Percentiles rank a stretch among this genome's conserved stretches.
Conservation (phyloP, 2,888 invertebrate species). For the Cryptocephalus moraei region DNA sequence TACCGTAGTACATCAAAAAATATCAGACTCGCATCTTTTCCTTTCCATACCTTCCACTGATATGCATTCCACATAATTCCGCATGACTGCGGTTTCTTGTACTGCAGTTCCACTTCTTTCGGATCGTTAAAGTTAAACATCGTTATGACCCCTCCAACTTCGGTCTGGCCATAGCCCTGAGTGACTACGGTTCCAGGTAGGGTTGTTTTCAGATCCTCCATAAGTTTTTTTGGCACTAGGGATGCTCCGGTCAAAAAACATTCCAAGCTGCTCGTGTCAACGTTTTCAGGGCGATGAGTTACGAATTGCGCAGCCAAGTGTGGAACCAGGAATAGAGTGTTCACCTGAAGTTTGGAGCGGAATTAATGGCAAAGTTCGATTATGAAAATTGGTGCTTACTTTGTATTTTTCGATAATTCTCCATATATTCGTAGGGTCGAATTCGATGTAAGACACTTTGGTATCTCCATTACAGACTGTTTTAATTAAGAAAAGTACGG, state of each 20-base stretch:
- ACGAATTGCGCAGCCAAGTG: background rate
- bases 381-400: conserved; percentile 2
- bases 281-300: background rate
- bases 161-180: background rate
- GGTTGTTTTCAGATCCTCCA: background rate
- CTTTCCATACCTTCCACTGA: no score
- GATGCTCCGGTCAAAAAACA: background rate
- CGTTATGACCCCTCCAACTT: background rate
- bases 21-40: no score
- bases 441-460: conserved; percentile 4
- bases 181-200: background rate
- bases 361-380: no score
- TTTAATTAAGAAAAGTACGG: background rate
- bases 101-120: background rate
- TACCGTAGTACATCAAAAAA: no score
- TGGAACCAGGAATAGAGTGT: background rate
- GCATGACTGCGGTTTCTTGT: background rate
- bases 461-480: conserved; percentile 1
- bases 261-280: background rate
- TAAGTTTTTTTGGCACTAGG: background rate
- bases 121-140: background rate
- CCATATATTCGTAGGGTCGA: conserved; percentile 7
- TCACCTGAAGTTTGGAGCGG: background rate
- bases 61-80: background rate
- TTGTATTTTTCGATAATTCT: conserved; percentile 11